These are phyloP conservation scores for Eupithecia subfuscata DNA, from an alignment of 2,888 invertebrate species.

Conservation along the genomic window DNA sequence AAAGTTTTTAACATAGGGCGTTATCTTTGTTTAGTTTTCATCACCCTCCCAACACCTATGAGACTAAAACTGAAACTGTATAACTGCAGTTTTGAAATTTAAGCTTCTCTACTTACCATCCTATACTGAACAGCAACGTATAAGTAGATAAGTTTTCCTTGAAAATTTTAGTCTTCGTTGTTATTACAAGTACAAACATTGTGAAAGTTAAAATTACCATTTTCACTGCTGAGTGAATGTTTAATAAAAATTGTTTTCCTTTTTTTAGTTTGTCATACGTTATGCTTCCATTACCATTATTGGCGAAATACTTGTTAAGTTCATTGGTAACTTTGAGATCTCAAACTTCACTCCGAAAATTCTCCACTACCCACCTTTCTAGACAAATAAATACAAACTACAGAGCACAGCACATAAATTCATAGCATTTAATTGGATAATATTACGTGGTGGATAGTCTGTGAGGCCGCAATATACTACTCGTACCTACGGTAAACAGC, in stretches of 20 bases:
- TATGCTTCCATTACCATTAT: background rate
- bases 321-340: background rate
- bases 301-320: background rate
- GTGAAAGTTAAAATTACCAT: background rate
- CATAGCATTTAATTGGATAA: slow-evolving; percentile 73
- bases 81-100: slow-evolving; percentile 22
- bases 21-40: slow-evolving; percentile 40
- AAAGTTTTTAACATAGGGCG: slow-evolving; percentile 31
- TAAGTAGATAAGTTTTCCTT: slow-evolving; percentile 1
- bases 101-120: slow-evolving; percentile 5
- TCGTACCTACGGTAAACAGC: slow-evolving; percentile 73
- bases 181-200: background rate
- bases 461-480: slow-evolving; percentile 66
- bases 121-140: background rate
- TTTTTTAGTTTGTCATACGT: background rate
- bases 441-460: slow-evolving; percentile 71
- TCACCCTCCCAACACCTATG: slow-evolving; percentile 37
- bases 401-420: slow-evolving; percentile 63
- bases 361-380: background rate
- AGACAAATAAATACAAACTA: slow-evolving; percentile 42
- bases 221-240: background rate
- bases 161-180: background rate
- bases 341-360: background rate
- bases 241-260: background rate
- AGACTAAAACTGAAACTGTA: slow-evolving; percentile 22